These are phyloP conservation scores for Scrobipalpa atriplicella DNA, from an alignment of 2,888 invertebrate species.

Conservation along the genomic window DNA sequence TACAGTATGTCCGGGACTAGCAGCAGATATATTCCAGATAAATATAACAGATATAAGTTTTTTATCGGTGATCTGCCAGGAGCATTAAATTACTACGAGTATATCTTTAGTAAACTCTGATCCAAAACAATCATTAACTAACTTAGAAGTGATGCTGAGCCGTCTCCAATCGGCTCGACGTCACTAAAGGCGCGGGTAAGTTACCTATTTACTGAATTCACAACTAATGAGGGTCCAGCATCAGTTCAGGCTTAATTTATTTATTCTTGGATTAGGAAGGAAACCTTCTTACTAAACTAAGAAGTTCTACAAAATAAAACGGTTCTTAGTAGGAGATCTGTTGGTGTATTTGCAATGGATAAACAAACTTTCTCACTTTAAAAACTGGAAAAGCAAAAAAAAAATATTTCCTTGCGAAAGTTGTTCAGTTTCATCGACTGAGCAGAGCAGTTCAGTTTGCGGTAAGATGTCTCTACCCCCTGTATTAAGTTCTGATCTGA, in stretches of 20 bases:
- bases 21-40: no score
- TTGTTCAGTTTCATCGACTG: no score
- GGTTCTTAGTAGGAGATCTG: no score
- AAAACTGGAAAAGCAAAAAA: no score
- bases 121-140: background rate
- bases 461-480: background rate
- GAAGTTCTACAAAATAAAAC: background rate
- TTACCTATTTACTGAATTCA: slow-evolving; percentile 17
- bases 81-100: no score
- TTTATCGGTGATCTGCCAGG: no score
- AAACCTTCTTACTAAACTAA: slow-evolving; percentile 10
- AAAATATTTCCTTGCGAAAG: no score
- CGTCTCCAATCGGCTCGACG: slow-evolving; percentile 7
- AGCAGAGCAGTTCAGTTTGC: no score
- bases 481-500: background rate
- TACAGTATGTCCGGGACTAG: no score
- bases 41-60: no score
- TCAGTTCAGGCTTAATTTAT: background rate
- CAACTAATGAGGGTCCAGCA: slow-evolving; percentile 15
- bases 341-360: no score
- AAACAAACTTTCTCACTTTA: no score
- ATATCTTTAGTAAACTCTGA: background rate
- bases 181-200: background rate
- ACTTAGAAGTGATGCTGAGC: background rate
- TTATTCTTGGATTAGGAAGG: background rate